Percentiles rank a stretch among this genome's conserved stretches.
These are phyloP conservation scores for Podotricha telesiphe DNA, from an alignment of 2,888 invertebrate species.

Conservation along the genomic window DNA sequence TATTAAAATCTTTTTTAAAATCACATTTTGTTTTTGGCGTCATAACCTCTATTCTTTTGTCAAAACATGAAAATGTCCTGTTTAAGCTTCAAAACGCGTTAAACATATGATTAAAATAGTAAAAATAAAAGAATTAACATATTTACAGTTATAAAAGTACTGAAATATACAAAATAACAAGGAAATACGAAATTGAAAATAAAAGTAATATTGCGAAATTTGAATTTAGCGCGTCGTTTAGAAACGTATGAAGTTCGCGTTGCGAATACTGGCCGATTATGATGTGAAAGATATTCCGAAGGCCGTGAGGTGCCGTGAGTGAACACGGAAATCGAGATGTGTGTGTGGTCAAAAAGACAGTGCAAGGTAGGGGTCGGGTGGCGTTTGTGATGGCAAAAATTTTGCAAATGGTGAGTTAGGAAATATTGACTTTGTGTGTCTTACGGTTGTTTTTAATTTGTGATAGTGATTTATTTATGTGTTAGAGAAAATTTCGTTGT, in stretches of 20 bases:
- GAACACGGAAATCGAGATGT: slow-evolving; percentile 85
- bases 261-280: slow-evolving; percentile 85
- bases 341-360: slow-evolving; percentile 86
- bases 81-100: neutral
- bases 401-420: slow-evolving; percentile 90
- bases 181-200: slow-evolving; percentile 14
- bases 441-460: slow-evolving; percentile 65
- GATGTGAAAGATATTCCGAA: slow-evolving; percentile 87
- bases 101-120: neutral
- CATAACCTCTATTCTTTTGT: slow-evolving; percentile 64
- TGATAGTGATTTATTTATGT: slow-evolving; percentile 74
- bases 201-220: slow-evolving; percentile 59
- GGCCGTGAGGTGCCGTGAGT: slow-evolving; percentile 82
- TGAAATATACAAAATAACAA: neutral
- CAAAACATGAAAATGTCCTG: slow-evolving; percentile 1
- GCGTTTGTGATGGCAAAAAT: slow-evolving; percentile 91
- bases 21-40: slow-evolving; percentile 53
- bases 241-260: slow-evolving; percentile 83
- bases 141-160: neutral
- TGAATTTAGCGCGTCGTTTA: slow-evolving; percentile 75
- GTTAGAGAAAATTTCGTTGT: slow-evolving; percentile 70
- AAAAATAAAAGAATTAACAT: neutral
- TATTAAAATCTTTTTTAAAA: slow-evolving; percentile 25
- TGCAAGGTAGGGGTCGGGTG: slow-evolving; percentile 90
- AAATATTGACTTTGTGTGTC: slow-evolving; percentile 71